Evolutionary conservation across 2,113 vertebrate genomes (phyloP).

Genomic region (Lamprotornis superbus): DNA sequence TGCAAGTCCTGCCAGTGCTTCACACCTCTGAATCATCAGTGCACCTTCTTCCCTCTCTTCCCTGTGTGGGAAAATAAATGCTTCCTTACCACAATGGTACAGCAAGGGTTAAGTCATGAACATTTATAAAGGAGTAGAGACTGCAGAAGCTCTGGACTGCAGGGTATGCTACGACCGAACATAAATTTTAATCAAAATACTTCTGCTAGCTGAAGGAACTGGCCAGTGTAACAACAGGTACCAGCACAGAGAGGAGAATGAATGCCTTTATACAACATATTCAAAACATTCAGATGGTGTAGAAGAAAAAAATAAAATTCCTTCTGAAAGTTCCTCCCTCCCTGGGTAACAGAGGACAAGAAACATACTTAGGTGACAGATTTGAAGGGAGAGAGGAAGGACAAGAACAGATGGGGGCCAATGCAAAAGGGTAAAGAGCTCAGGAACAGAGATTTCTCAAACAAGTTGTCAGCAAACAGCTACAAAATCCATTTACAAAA

Average conservation of each 20-base stretch:
- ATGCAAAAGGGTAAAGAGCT: neutral
- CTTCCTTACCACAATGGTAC: neutral
- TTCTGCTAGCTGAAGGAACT: neutral
- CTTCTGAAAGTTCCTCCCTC: neutral
- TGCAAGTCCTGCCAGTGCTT: neutral
- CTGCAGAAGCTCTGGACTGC: neutral
- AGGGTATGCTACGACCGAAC: neutral
- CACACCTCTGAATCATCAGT: neutral
- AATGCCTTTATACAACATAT: neutral
- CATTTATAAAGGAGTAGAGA: neutral
- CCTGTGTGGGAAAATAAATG: neutral
- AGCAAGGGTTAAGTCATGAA: conserved; percentile 20
- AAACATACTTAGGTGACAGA: neutral
- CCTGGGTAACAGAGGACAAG: neutral
- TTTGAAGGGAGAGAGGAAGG: neutral
- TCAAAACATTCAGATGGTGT: neutral
- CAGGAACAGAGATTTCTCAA: neutral
- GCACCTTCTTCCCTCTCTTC: neutral
- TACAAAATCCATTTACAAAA: neutral
- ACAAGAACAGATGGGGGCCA: neutral
- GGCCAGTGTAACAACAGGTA: neutral
- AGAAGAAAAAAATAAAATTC: neutral
- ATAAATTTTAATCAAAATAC: conserved; percentile 28
- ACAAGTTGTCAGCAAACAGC: neutral
- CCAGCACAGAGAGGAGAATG: neutral